phyloP scores from a whole-genome alignment of 2,888 invertebrate genomes.

The Stenotaenia linearis region DNA sequence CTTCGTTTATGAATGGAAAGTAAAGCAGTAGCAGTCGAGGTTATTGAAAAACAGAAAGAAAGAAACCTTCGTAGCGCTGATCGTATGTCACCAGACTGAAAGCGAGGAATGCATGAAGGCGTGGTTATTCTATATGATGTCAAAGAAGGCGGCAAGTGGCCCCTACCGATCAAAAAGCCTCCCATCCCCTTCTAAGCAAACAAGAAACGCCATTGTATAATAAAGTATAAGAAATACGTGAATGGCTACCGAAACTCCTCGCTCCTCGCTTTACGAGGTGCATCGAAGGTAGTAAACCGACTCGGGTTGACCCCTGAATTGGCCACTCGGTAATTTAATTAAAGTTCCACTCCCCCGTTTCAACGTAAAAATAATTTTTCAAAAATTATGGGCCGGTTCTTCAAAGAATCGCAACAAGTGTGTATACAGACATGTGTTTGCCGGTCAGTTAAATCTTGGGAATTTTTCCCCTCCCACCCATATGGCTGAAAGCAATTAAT shows the following conservation, averaged over 20 bases:
- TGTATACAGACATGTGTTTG: not conserved
- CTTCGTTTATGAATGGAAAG: slow-evolving; percentile 7
- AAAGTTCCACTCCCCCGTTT: not conserved
- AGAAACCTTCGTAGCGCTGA: not conserved
- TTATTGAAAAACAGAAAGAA: not conserved
- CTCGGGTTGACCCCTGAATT: too few species aligned
- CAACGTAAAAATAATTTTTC: not conserved
- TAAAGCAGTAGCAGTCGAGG: not conserved
- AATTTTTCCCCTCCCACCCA: slow-evolving; percentile 1
- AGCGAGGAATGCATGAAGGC: not conserved
- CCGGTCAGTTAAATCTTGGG: not conserved
- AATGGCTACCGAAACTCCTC: not conserved
- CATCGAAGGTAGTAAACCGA: not conserved
- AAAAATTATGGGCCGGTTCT: not conserved
- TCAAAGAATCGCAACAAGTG: not conserved
- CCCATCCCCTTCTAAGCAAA: not conserved
- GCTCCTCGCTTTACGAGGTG: not conserved
- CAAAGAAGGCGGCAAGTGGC: slow-evolving; percentile 14
- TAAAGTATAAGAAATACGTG: not conserved
- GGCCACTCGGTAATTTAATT: too few species aligned
- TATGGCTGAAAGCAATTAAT: slow-evolving; percentile 10
- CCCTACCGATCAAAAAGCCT: not conserved
- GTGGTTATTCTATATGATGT: slow-evolving; percentile 1
- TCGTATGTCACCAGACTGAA: slow-evolving; percentile 11
- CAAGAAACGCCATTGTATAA: not conserved